Percentiles rank a stretch among this genome's conserved stretches.
Conservation (phyloP, 2,797 vertebrate genomes). For the Vireo griseus region DNA sequence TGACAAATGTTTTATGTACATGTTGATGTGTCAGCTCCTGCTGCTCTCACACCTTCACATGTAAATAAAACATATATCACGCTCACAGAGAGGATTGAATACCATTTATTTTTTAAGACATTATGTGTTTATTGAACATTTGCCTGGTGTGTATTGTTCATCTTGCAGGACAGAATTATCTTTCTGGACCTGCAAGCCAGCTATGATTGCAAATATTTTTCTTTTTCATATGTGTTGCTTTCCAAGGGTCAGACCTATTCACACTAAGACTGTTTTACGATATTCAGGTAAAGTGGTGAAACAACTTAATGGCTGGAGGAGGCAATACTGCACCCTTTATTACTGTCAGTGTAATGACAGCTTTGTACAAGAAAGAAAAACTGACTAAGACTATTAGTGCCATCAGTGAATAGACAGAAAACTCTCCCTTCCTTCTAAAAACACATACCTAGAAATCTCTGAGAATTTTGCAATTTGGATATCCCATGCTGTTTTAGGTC, state of each 20-base stretch:
- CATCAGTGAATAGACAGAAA: not conserved
- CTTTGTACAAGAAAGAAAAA: not conserved
- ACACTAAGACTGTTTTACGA: not conserved
- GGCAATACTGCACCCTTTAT: not conserved
- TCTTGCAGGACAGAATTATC: not conserved
- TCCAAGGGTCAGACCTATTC: not conserved
- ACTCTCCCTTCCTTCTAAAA: not conserved
- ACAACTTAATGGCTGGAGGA: not conserved
- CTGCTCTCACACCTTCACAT: not conserved
- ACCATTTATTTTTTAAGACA: not conserved
- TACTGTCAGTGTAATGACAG: not conserved
- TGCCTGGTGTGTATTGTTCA: not conserved
- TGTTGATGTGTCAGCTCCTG: not conserved
- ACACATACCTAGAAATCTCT: not conserved
- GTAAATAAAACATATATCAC: not conserved
- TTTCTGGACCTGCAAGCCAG: not conserved
- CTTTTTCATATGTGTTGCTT: not conserved
- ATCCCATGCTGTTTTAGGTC: not conserved
- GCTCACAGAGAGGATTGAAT: not conserved
- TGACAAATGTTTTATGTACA: not conserved
- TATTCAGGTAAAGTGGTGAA: not conserved
- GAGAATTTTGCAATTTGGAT: not conserved
- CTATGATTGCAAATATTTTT: not conserved
- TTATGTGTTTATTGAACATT: not conserved
- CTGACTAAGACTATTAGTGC: not conserved